Percentiles rank a stretch among this genome's conserved stretches.
phyloP scores from a whole-genome alignment of 2,113 vertebrate genomes.

The Solea senegalensis region DNA sequence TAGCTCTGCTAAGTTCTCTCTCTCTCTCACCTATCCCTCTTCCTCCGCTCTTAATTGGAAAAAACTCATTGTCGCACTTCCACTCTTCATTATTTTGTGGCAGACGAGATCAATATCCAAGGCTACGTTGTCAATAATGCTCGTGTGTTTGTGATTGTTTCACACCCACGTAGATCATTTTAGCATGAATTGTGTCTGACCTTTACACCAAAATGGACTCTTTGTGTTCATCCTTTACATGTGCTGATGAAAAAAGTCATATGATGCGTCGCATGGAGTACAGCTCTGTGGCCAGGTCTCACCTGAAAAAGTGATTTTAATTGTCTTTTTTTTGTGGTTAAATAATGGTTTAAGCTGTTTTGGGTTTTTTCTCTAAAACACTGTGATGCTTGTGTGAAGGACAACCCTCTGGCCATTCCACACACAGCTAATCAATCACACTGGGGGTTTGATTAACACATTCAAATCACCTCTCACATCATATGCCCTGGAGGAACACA shows the following conservation, averaged over 20 bases:
- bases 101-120: constrained; percentile 48
- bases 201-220: neutral
- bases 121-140: constrained; percentile 10
- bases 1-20: neutral
- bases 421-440: constrained; percentile 41
- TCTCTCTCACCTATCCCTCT: neutral
- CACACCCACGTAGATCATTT: constrained; percentile 37
- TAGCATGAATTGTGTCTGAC: constrained; percentile 42
- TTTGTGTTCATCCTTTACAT: constrained; percentile 3
- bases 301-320: too few species aligned
- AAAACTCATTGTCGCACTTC: constrained; percentile 46
- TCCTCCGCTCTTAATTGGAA: constrained; percentile 46
- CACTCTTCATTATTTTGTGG: constrained; percentile 42
- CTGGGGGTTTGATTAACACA: constrained; percentile 42
- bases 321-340: too few species aligned
- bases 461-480: constrained; percentile 44
- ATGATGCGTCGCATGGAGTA: too few species aligned
- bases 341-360: too few species aligned
- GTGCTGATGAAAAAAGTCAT: neutral
- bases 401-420: neutral
- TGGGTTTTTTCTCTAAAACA: neutral
- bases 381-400: constrained; percentile 19
- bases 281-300: too few species aligned
- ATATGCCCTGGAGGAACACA: constrained; percentile 21
- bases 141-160: constrained; percentile 24